These are phyloP conservation scores for Amblyjoppa fuscipennis DNA, from an alignment of 2,888 invertebrate species.

Conservation along the genomic window DNA sequence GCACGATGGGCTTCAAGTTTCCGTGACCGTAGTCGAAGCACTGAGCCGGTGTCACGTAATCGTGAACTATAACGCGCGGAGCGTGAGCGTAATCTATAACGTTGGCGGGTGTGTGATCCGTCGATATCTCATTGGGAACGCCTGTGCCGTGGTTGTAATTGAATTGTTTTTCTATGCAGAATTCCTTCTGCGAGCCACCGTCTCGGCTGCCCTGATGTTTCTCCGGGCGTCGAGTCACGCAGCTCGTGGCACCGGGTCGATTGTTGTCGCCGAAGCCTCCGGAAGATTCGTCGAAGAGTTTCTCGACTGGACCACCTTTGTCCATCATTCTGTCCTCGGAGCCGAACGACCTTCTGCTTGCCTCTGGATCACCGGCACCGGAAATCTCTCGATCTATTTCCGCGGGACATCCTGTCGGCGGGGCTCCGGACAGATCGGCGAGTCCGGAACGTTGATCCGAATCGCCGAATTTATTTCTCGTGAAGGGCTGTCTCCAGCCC, in stretches of 20 bases:
- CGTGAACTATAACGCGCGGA: constrained; percentile 71
- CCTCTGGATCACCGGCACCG: background rate
- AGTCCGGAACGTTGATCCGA: constrained; percentile 53
- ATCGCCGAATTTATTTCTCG: constrained; percentile 62
- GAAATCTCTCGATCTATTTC: constrained; percentile 12
- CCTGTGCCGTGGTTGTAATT: constrained; percentile 83
- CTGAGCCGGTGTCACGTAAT: constrained; percentile 76
- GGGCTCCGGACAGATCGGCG: constrained; percentile 13
- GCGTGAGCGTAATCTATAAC: constrained; percentile 82
- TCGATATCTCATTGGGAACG: constrained; percentile 68
- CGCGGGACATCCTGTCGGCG: background rate
- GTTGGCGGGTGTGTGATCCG: constrained; percentile 78
- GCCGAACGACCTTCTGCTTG: background rate
- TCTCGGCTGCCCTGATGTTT: constrained; percentile 54
- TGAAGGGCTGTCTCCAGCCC: constrained; percentile 61
- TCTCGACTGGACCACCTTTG: background rate
- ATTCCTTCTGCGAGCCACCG: constrained; percentile 74
- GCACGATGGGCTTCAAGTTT: constrained; percentile 77
- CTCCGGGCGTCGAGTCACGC: constrained; percentile 45
- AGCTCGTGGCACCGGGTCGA: constrained; percentile 29
- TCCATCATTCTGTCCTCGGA: constrained; percentile 8
- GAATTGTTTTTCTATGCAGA: constrained; percentile 81
- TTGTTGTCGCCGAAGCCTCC: constrained; percentile 3
- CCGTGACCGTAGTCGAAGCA: constrained; percentile 83
- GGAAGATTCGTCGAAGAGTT: constrained; percentile 43